Percentiles rank a stretch among this genome's conserved stretches.
Evolutionary conservation across 2,888 invertebrate species (phyloP).

Genomic region (Acronicta aceris): DNA sequence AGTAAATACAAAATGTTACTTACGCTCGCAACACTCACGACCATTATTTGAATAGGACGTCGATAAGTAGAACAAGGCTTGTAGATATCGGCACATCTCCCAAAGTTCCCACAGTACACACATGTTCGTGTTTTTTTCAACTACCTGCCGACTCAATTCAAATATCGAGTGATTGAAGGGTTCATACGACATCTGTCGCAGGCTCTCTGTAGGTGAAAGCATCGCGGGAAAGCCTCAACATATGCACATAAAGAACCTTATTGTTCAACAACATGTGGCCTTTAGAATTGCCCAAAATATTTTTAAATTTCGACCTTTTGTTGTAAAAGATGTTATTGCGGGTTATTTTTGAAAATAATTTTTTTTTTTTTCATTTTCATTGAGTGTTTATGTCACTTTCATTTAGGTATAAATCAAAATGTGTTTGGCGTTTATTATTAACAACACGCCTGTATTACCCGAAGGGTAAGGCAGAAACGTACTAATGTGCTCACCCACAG

Average conservation of each 20-base stretch:
- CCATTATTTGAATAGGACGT: conserved; percentile 18
- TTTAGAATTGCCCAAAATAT: conserved; percentile 45
- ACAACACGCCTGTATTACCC: no score
- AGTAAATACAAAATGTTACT: no score
- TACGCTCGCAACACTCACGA: not conserved
- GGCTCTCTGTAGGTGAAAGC: conserved; percentile 75
- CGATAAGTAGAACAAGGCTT: conserved; percentile 13
- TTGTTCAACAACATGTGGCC: conserved; percentile 55
- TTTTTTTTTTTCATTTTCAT: no score
- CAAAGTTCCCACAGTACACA: conserved; percentile 64
- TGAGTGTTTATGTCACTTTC: conserved; percentile 22
- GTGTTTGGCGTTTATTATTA: not conserved
- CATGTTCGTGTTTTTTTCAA: conserved; percentile 67
- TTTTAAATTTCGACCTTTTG: conserved; percentile 17
- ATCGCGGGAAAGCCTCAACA: conserved; percentile 68
- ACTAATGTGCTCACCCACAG: no score
- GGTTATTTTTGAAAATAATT: conserved; percentile 30
- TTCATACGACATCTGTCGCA: conserved; percentile 82
- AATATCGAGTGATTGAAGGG: conserved; percentile 89
- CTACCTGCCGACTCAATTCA: conserved; percentile 74
- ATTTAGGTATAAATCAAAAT: conserved; percentile 16
- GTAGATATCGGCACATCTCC: conserved; percentile 47
- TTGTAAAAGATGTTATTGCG: conserved; percentile 23
- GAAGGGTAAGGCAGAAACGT: no score
- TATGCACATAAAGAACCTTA: conserved; percentile 59